phyloP scores from a whole-genome alignment of 2,113 vertebrate genomes.

The Engystomops pustulosus region DNA sequence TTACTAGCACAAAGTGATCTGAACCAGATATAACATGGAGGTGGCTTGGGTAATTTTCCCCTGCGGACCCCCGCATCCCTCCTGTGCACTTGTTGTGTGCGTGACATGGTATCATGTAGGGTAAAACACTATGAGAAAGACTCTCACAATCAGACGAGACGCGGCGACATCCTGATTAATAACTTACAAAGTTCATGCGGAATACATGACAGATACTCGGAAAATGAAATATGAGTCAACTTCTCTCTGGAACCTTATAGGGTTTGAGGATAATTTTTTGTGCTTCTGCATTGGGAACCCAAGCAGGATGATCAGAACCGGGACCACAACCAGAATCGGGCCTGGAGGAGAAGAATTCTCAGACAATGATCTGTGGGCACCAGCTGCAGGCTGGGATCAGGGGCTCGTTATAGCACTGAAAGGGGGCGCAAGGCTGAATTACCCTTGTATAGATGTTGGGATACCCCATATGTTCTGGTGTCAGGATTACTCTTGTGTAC shows the following conservation, averaged over 20 bases:
- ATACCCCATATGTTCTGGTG: conserved; percentile 7
- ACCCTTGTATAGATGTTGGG: neutral
- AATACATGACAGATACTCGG: neutral
- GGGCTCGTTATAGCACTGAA: neutral
- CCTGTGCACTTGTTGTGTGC: neutral
- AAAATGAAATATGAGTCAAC: neutral
- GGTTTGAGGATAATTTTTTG: neutral
- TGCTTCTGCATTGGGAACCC: neutral
- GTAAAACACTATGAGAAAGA: neutral
- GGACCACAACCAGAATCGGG: neutral
- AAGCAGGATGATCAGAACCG: neutral
- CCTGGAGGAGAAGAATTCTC: too few relatives aligned
- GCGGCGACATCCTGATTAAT: neutral
- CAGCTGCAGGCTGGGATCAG: neutral
- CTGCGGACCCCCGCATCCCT: neutral
- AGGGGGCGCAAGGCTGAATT: too few relatives aligned
- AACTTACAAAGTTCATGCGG: neutral
- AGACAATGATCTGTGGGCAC: neutral
- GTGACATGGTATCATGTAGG: neutral
- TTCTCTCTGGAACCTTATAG: neutral
- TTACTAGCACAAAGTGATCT: neutral
- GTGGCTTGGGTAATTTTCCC: neutral
- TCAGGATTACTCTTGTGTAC: conserved; percentile 71
- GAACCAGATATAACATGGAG: neutral
- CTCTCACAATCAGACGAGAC: neutral